Conservation (phyloP, 2,888 invertebrate genomes). For the Tachina grossa region DNA sequence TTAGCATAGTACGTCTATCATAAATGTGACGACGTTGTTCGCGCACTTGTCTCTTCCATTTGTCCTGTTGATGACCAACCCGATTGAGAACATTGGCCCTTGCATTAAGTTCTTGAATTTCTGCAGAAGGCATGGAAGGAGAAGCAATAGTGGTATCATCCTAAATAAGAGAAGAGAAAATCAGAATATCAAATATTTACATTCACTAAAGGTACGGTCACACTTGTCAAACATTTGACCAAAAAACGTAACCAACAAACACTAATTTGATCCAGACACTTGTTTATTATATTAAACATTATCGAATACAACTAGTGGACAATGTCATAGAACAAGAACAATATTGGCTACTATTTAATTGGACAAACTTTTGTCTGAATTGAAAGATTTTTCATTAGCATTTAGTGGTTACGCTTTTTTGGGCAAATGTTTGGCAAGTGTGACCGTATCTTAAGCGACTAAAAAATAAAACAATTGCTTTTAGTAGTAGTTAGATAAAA, state of each 20-base stretch:
- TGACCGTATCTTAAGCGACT: constrained; percentile 46
- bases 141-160: constrained; percentile 85
- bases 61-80: constrained; percentile 97
- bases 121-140: constrained; percentile 82
- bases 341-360: too few species aligned
- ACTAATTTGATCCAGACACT: too few species aligned
- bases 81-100: constrained; percentile 93
- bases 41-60: constrained; percentile 98
- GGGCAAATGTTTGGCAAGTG: too few species aligned
- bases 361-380: too few species aligned
- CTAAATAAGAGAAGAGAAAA: constrained; percentile 74
- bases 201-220: too few species aligned
- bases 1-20: constrained; percentile 98
- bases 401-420: too few species aligned
- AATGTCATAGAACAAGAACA: too few species aligned
- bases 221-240: too few species aligned
- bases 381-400: too few species aligned
- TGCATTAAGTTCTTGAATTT: constrained; percentile 89
- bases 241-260: too few species aligned
- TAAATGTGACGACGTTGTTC: constrained; percentile 93
- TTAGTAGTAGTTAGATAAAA: constrained; percentile 33
- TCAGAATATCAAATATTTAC: constrained; percentile 50
- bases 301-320: too few species aligned
- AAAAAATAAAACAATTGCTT: constrained; percentile 13
- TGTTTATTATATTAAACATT: too few species aligned